phyloP scores from a whole-genome alignment of 30 jellyfish, hydroid and myxozoan species.

The Hydractinia symbiolongicarpus region DNA sequence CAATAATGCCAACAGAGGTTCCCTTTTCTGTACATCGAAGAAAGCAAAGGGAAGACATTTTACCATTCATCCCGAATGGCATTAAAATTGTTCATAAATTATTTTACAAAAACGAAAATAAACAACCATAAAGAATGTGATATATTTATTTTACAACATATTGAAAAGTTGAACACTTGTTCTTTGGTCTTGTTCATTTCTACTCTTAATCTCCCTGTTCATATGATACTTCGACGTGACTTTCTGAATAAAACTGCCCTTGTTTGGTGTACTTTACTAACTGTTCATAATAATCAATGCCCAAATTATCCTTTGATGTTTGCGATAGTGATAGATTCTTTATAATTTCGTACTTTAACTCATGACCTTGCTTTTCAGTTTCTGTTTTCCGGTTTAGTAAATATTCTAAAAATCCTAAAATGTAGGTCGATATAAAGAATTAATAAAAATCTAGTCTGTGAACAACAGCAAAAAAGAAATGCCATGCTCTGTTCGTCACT shows the following conservation, averaged over 20 bases:
- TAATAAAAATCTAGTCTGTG: not conserved
- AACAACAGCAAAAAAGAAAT: too few relatives aligned
- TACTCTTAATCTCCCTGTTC: constrained; percentile 21
- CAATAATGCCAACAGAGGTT: not conserved
- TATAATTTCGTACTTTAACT: constrained; percentile 47
- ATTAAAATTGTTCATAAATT: not conserved
- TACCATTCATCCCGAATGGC: constrained; percentile 27
- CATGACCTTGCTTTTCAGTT: constrained; percentile 67
- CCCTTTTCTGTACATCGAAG: not conserved
- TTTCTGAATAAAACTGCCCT: constrained; percentile 73
- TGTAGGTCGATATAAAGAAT: not conserved
- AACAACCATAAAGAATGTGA: not conserved
- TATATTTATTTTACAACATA: too few relatives aligned
- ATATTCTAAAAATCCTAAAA: constrained; percentile 73
- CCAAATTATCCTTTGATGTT: constrained; percentile 55
- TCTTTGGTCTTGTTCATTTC: too few relatives aligned
- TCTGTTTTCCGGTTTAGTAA: constrained; percentile 80
- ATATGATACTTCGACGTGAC: constrained; percentile 63
- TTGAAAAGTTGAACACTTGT: too few relatives aligned
- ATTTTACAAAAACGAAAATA: not conserved
- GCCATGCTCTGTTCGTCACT: too few relatives aligned
- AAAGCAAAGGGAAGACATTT: constrained; percentile 10
- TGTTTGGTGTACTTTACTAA: constrained; percentile 49
- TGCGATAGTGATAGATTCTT: constrained; percentile 45
- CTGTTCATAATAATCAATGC: constrained; percentile 46